Evolutionary conservation across 1,140 invertebrate species (phyloP).

Genomic region (Tetramorium simillimum): DNA sequence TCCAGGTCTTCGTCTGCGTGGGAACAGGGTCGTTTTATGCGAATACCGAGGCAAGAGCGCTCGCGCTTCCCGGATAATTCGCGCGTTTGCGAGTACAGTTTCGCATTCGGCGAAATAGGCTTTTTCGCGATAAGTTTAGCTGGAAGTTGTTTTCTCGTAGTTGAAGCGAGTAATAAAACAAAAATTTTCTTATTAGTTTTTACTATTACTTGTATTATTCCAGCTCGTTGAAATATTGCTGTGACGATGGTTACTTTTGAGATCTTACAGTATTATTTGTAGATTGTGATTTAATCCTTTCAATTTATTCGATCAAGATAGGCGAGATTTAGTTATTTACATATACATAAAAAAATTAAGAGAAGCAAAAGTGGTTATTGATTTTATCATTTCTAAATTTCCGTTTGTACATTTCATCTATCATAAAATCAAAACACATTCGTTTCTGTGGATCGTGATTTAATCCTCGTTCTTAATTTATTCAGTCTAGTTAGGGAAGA

Average conservation of each 20-base stretch:
- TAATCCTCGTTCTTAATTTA: not conserved
- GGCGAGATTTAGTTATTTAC: not conserved
- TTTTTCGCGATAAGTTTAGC: not conserved
- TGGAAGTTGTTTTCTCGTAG: not conserved
- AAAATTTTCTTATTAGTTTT: not conserved
- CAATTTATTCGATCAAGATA: not conserved
- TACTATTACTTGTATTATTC: not conserved
- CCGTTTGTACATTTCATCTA: not conserved
- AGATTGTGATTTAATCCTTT: not conserved
- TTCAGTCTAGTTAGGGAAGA: conserved; percentile 3
- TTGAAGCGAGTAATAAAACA: not conserved
- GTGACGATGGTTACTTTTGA: not conserved
- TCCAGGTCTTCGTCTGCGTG: conserved; percentile 20
- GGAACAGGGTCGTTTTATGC: conserved; percentile 51
- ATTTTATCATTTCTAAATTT: not conserved
- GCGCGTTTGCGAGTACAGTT: not conserved
- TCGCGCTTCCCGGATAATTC: conserved; percentile 5
- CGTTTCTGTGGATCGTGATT: not conserved
- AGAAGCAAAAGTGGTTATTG: not conserved
- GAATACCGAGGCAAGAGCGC: not conserved
- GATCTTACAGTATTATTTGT: too few species aligned
- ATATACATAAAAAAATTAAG: not conserved
- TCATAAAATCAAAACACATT: not conserved
- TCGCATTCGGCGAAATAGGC: not conserved
- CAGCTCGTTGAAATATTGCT: not conserved